Evolutionary conservation across 2,113 vertebrate genomes (phyloP), one percentile per base, ranked within the genome.

Genomic region (Carlito syrichta): DNA sequence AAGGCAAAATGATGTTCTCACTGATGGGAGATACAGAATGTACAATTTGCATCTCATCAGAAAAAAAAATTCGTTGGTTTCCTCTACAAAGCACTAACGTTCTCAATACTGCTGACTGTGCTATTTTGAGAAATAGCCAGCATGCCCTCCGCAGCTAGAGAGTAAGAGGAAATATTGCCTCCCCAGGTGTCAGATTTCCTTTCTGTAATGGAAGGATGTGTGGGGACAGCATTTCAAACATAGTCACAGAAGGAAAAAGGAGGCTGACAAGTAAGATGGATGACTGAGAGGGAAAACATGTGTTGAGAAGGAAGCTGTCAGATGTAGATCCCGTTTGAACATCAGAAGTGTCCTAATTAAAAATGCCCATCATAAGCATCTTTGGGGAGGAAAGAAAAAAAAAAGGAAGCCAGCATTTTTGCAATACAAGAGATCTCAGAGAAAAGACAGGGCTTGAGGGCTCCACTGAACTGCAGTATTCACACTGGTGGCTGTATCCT

Each of bases 201-300:
- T 95, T 90, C 86, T 94, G 7, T 97, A 97, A 98, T 97, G 96
- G 96, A 94, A 97, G 87, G 96, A 96, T 97, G 87, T 97, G 95
- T 94, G 84, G 97, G 97, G 96, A 95, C 97, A 98, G 96, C 96
- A 97, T 98, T 98, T 97, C 96, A 97, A 98, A 98, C 95, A 97
- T 5, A 95, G 96, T 90, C 96, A 87, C 92, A 54, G 94, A 96
- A n/a, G 93, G 95, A 69, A 91, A 85, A 96, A 87, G 54, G 85
- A 96, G 68, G 77, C 94, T 98, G 98, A 97, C 98, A 98, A 96
- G 95, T 62, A 95, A 98, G 96, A 98, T 98, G 97, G 94, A 98
- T 98, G 97, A 92, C 90, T 95, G 89, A 97, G 96, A 97, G 90
- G 40, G 81, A 94, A 98, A 95, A 97, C 89, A 88, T 79, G 84